phyloP scores from a whole-genome alignment of 1,140 invertebrate genomes.

The Belonocnema kinseyi region DNA sequence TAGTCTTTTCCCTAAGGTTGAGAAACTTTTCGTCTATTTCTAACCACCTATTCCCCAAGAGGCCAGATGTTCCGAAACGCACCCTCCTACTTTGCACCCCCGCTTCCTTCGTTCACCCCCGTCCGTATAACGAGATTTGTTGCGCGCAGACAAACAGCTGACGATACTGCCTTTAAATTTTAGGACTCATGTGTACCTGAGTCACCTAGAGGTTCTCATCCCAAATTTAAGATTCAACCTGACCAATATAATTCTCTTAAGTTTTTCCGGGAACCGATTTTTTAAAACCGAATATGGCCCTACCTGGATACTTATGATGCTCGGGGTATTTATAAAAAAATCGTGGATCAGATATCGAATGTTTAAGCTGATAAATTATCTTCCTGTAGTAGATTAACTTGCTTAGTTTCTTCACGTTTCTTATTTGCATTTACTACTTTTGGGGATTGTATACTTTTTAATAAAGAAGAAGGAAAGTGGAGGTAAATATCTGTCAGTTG shows the following conservation, averaged over 20 bases:
- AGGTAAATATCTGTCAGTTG: not conserved
- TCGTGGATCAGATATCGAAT: not conserved
- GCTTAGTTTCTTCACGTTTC: not conserved
- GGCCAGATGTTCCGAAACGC: constrained; percentile 47
- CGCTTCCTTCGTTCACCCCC: constrained; percentile 29
- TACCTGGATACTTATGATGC: not conserved
- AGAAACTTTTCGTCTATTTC: constrained; percentile 32
- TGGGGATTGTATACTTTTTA: too few relatives aligned
- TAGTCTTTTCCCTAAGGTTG: constrained; percentile 40
- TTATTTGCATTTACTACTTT: not conserved
- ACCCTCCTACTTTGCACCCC: constrained; percentile 38
- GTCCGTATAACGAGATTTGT: constrained; percentile 38
- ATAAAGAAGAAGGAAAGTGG: not conserved
- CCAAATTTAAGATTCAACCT: not conserved
- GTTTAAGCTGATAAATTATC: not conserved
- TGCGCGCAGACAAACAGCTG: constrained; percentile 43
- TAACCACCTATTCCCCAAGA: constrained; percentile 40
- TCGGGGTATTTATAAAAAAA: not conserved
- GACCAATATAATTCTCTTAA: not conserved
- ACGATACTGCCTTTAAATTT: constrained; percentile 39
- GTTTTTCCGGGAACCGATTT: not conserved
- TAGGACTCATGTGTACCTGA: not conserved
- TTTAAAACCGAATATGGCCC: not conserved
- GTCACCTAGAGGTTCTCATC: constrained; percentile 13
- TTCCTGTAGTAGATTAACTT: not conserved